These are phyloP conservation scores for Cryptocephalus primarius DNA, from an alignment of 2,888 invertebrate genomes.

Conservation along the genomic window DNA sequence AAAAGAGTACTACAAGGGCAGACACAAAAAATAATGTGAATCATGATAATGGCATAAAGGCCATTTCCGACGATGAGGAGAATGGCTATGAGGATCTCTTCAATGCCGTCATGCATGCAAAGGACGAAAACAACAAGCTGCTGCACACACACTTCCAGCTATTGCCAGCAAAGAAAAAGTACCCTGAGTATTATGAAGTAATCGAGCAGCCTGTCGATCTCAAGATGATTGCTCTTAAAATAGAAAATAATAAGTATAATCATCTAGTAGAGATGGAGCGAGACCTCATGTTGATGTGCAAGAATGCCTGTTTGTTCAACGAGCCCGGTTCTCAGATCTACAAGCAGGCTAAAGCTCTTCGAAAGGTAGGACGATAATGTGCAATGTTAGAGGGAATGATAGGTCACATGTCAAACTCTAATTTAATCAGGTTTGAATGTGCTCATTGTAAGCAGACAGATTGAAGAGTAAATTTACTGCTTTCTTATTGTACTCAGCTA, in stretches of 20 bases:
- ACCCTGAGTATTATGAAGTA: constrained; percentile 91
- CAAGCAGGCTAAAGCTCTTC: constrained; percentile 83
- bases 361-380: constrained; percentile 55
- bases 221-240: constrained; percentile 83
- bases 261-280: constrained; percentile 74
- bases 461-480: too few relatives aligned
- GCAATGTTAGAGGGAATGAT: too few relatives aligned
- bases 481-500: too few relatives aligned
- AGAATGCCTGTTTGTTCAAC: constrained; percentile 92
- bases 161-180: constrained; percentile 82
- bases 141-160: constrained; percentile 83
- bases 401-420: too few relatives aligned
- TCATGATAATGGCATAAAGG: constrained; percentile 1
- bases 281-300: constrained; percentile 81
- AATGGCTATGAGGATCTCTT: constrained; percentile 77
- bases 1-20: constrained; percentile 2
- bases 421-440: too few relatives aligned
- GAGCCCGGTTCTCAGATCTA: constrained; percentile 95
- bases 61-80: neutral
- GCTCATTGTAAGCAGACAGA: too few relatives aligned
- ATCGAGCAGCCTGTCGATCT: constrained; percentile 93
- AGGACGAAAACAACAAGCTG: constrained; percentile 69
- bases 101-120: constrained; percentile 76
- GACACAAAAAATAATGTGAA: constrained; percentile 8
- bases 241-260: constrained; percentile 74